Evolutionary conservation across 2,113 vertebrate species (phyloP), one percentile per base, ranked within the genome.

Genomic region (Coptodon bakossiorum): DNA sequence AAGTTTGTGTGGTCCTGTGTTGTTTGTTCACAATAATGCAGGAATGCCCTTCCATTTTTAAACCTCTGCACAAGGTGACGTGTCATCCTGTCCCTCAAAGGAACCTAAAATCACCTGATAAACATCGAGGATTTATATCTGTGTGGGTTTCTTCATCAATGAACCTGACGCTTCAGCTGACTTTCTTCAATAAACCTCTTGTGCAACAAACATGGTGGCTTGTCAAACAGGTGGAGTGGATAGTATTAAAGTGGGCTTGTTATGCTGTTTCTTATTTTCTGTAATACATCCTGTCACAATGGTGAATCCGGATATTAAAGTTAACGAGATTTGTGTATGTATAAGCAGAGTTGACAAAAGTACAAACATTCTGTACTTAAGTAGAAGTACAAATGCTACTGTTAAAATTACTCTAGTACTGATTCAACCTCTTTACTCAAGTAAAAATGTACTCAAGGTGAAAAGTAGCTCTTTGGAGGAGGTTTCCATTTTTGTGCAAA

Each of bases 1-100:
- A 96, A 95, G 96, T 96, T 93, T 95, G 93, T 95, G 95, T 96
- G 90, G 93, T 94, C 94, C 82, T 94, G 95, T 96, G 95, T 94
- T 91, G 82, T 94, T 94, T 95, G 78, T 94, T 94, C 87, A 31
- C 40, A 17, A 29, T 48, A 29, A 48, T 76, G 24, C 40, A 48
- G 16, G 71, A 19, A 17, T 76, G 43, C 38, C 22, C 40, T 48
- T 76, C 14, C 40, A 17, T 48, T 45, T 63, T 76, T 17, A 76
- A 76, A 48, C 22, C 40, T 73, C 38, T 45, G 38, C 22, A 71
- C 12, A 43, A 71, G 27, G 38, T 24, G 36, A 71, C 17, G 7
- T 5, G 7, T 71, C 38, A 45, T 43, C 66, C 6, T 43, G n/a
- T 43, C 38, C 38, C 40, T 73, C 38, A 45, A 24, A 45, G 12